Evolutionary conservation across 1,140 invertebrate genomes (phyloP), one percentile per base, ranked within the genome.

Genomic region (Panagrolaimus sp.): DNA sequence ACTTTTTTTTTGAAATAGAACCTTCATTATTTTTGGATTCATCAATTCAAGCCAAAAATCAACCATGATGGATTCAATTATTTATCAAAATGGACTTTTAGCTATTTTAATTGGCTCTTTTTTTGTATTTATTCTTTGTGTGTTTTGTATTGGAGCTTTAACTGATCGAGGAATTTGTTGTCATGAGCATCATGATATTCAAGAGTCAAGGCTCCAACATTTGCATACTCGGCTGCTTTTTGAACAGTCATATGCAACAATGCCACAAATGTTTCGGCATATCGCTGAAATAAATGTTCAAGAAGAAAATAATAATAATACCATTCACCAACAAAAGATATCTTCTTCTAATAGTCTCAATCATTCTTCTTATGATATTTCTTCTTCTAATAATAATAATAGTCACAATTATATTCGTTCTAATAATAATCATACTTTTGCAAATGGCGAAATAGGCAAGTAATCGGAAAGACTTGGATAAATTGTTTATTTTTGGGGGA

Each of bases 111-210:
- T 81, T 46, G 78, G 79, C 23, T 73, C 72, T 11, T 80, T 80
- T 53, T 61, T 80, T 31, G 68, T 74, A n/a, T 80, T 80, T 73
- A 72, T 80, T 65, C 43, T 74, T 45, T 80, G 79, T 62, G 78
- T 81, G 16, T 63, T 74, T 13, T 82, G 80, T 68, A 68, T 77
- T 44, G 79, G 77, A n/a, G 79, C 73, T 8, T 75, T 65, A 63
- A 72, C 73, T 14, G 78, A 79, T 70, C 68, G 76, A 27, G 71
- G 76, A 23, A 25, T 44, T n/a, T 79, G 77, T 57, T 79, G 77
- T 65, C 70, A 68, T 45, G 77, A 79, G 14, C 20, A 47, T 9
- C 23, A 23, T 13, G 66, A 64, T 57, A n/a, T 57, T 11, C 51
- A 27, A 7, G 51, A 20, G 11, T 20, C 20, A n/a, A n/a, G n/a